Evolutionary conservation across 2,888 invertebrate species (phyloP).

Genomic region (Limenitis arthemis): DNA sequence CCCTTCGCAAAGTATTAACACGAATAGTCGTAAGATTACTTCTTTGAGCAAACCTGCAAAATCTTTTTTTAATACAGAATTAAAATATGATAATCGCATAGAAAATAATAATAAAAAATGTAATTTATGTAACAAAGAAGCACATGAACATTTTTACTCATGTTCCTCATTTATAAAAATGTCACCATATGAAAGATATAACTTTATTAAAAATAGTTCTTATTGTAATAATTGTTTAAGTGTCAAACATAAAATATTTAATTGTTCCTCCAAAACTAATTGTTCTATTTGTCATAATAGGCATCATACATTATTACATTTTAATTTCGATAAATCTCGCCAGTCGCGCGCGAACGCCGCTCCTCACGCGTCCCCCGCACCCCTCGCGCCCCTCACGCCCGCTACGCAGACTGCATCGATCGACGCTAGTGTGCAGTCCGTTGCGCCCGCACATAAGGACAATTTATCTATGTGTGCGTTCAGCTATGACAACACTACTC

Average conservation of each 20-base stretch:
- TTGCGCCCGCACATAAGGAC: neutral
- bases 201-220: slow-evolving; percentile 1
- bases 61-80: slow-evolving; percentile 3
- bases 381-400: neutral
- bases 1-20: too few species aligned
- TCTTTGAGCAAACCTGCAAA: neutral
- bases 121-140: neutral
- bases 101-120: neutral
- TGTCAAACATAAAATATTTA: slow-evolving; percentile 1
- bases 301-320: slow-evolving; percentile 9
- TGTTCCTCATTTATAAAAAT: slow-evolving; percentile 5
- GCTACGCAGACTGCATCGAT: neutral
- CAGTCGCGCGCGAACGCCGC: neutral
- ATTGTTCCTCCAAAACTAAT: slow-evolving; percentile 7
- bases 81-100: neutral
- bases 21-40: too few species aligned
- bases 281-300: slow-evolving; percentile 1
- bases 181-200: slow-evolving; percentile 1
- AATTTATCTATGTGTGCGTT: neutral
- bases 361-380: neutral
- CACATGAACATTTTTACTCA: slow-evolving; percentile 4
- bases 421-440: neutral
- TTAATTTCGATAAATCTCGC: neutral
- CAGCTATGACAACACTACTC: neutral
- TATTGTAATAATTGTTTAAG: slow-evolving; percentile 1